These are phyloP conservation scores for Nemapogon koenigi DNA, from an alignment of 2,888 invertebrate species.

Conservation along the genomic window DNA sequence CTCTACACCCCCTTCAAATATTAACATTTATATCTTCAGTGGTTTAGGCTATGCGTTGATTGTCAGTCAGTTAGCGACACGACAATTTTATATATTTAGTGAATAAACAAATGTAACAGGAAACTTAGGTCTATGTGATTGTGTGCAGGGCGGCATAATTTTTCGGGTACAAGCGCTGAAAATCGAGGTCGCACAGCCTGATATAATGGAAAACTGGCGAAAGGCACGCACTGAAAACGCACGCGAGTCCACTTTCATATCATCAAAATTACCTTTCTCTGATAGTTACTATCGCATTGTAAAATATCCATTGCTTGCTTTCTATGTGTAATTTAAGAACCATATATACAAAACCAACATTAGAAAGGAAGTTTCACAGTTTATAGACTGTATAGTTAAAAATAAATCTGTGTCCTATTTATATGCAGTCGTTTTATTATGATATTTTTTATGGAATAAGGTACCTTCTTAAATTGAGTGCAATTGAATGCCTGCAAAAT, in stretches of 20 bases:
- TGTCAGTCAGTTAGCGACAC: no score
- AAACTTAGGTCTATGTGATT: slow-evolving; percentile 14
- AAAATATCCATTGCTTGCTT: neutral
- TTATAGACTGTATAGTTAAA: no score
- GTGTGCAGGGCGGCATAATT: slow-evolving; percentile 52
- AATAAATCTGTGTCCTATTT: no score
- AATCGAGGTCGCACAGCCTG: slow-evolving; percentile 54
- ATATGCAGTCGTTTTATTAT: no score
- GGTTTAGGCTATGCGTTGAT: no score
- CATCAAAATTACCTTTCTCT: neutral
- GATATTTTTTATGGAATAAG: no score
- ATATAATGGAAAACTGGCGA: slow-evolving; percentile 49
- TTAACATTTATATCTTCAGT: no score
- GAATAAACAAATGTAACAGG: neutral
- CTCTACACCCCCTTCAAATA: no score
- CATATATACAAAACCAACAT: neutral
- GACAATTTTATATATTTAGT: neutral
- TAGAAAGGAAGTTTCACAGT: no score
- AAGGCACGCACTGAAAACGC: slow-evolving; percentile 50
- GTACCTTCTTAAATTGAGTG: no score
- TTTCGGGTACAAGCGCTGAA: slow-evolving; percentile 46
- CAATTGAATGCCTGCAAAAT: no score
- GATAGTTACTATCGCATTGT: neutral
- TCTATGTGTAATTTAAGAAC: neutral
- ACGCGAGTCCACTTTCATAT: slow-evolving; percentile 38